Percentiles rank a stretch among this genome's conserved stretches.
These are phyloP conservation scores for Ondatra zibethicus DNA, from an alignment of 2,113 vertebrate genomes.

Conservation along the genomic window DNA sequence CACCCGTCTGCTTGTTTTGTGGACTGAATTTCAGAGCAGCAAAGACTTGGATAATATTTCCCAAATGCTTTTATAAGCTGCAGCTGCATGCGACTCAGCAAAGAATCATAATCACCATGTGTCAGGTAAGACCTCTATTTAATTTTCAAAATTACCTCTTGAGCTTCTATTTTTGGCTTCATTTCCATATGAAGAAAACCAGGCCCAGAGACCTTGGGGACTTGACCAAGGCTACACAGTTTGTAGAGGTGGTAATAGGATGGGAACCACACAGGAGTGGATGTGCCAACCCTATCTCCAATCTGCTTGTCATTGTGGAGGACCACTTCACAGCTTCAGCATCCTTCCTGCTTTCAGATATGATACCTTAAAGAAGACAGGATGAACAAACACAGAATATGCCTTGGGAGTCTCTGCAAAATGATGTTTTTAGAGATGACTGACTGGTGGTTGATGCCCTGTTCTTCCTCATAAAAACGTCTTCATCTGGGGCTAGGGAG, in stretches of 20 bases:
- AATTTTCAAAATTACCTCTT: not conserved
- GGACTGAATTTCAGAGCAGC: conserved; percentile 10
- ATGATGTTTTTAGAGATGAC: not conserved
- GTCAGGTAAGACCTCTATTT: not conserved
- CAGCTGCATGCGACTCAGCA: not conserved
- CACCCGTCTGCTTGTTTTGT: not conserved
- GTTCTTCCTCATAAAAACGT: not conserved
- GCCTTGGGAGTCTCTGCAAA: not conserved
- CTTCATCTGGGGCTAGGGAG: not conserved
- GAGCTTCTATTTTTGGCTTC: not conserved
- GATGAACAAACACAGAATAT: not conserved
- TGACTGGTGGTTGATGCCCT: not conserved
- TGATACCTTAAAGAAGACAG: not conserved
- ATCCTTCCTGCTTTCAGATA: not conserved
- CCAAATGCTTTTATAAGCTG: not conserved
- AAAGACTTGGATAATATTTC: not conserved
- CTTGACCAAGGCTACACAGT: not conserved
- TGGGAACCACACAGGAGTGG: too few species aligned
- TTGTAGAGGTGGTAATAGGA: not conserved
- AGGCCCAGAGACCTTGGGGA: not conserved
- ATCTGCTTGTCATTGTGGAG: not conserved
- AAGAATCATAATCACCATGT: not conserved
- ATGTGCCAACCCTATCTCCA: rapidly evolving
- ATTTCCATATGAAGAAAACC: not conserved
- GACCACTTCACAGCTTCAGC: too few species aligned